Evolutionary conservation across 2,797 vertebrate genomes (phyloP), one percentile per base, ranked within the genome.

Genomic region (Anguilla megastoma): DNA sequence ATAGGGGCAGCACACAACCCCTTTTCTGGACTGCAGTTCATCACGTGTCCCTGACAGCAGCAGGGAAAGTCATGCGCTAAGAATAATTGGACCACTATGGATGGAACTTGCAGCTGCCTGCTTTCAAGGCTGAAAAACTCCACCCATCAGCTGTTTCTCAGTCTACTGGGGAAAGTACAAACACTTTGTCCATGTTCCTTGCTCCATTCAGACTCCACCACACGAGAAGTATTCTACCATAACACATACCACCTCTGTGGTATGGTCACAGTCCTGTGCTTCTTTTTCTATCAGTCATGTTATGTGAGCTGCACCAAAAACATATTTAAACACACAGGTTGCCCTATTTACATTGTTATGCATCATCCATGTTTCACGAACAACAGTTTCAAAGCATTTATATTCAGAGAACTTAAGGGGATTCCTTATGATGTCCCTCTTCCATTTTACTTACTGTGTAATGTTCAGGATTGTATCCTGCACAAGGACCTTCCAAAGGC

Each of bases 21-120:
- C 94, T 94, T 90, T 91, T 94, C 93, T 94, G 91, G 91, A 91
- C 93, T 93, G 94, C 92, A 92, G 93, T 94, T 96, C 94, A 95
- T 92, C 94, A 95, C 94, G 93, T 90, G 90, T 0, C 52, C 89
- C 85, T 63, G 74, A 90, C 88, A 91, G 91, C 88, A 93, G 90
- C 90, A 91, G 94, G 91, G 90, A 89, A 91, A 89, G 90, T 91
- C 90, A 90, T 83, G 88, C 50, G 91, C 96, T 95, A 95, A 97
- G 90, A 97, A 96, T 93, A 97, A 96, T 92, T 92, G 0, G 88
- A 84, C 89, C 90, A 45, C 86, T 88, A 71, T 85, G 30, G 10
- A 76, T 86, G 41, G 10, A 27, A 63, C 82, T 90, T 90, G 90
- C 94, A 95, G 94, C 94, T 94, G 94, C 92, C 86, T 2, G 74